Base-by-base conservation (phyloP, 2,797 vertebrate species). In the Macropodus opercularis region DNA sequence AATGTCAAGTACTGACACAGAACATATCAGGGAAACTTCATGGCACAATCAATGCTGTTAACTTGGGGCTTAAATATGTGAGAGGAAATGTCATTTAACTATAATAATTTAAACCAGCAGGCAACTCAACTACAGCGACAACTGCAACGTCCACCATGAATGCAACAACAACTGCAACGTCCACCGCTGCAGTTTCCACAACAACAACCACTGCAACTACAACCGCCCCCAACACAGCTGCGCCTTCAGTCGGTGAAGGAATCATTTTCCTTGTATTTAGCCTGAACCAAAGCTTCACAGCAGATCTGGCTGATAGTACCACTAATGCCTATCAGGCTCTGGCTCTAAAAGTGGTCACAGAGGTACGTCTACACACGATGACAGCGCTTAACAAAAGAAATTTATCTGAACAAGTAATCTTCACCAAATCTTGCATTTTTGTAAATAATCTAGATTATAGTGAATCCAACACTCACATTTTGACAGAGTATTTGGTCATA, bases 211-310 rank as follows among this genome's bases (percentile, higher is more conserved):
- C 6, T 4, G 9, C 39, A 10, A 32, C 42, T 0, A 1, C 31
- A 0, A 31, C 23, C 4, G 9, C 47, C 0, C 1, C 42, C 0
- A 1, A 44, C 2, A 13, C 31, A 1, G 2, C 13, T 18, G 4
- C 54, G 15, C 75, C 81, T 10, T 0, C 65, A 19, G 3, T 50
- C 15, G 63, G 1, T 42, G 61, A 84, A 17, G 83, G 78, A 59
- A 42, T 29, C 0, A 36, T 80, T 8, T 36, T 15, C 15, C 53
- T 87, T 13, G 0, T 0, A 2, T 84, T 85, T 29, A 54, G 50
- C 54, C 67, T 85, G 0, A 3, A 36, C 38, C 10, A 12, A 73
- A 6, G 0, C 1, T 87, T 72, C 48, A 50, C 0, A 9, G 0
- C 44, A 10, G 70, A 72, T 18, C 66, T 78, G 1, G 12, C 35